Percentiles rank a stretch among this genome's conserved stretches.
Conservation (phyloP, 2,113 vertebrate species). For the Dermatemys mawii region DNA sequence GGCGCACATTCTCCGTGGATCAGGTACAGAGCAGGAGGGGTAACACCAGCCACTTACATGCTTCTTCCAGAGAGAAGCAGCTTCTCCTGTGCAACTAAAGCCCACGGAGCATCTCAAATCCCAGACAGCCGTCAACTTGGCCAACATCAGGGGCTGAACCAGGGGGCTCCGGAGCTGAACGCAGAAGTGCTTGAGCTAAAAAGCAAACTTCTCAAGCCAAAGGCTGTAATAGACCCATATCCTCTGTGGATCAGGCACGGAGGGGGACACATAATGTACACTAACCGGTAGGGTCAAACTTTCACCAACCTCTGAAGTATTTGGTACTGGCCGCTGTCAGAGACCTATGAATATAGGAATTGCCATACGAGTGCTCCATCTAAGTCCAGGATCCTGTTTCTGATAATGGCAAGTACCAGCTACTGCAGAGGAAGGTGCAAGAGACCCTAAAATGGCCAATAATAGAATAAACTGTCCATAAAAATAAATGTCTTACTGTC, state of each 20-base stretch:
- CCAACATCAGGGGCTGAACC: neutral
- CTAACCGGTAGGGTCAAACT: neutral
- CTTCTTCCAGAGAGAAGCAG: neutral
- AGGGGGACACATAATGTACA: neutral
- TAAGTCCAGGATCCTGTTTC: neutral
- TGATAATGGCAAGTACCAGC: neutral
- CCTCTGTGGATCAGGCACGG: neutral
- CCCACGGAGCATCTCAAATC: neutral
- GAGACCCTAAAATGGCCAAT: neutral
- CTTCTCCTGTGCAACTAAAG: neutral
- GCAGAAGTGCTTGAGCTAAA: neutral
- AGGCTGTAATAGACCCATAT: neutral
- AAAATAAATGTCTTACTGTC: neutral
- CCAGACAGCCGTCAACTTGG: neutral
- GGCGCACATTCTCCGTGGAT: accelerated
- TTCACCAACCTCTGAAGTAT: neutral
- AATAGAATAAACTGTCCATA: neutral
- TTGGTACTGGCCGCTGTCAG: neutral
- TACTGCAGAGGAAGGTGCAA: neutral
- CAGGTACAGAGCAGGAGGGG: accelerated
- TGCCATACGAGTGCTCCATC: neutral
- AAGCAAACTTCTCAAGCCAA: neutral
- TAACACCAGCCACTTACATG: accelerated
- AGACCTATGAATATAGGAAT: neutral
- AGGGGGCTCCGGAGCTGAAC: neutral